Conservation (phyloP, 2,797 vertebrate genomes). For the Anas acuta region DNA sequence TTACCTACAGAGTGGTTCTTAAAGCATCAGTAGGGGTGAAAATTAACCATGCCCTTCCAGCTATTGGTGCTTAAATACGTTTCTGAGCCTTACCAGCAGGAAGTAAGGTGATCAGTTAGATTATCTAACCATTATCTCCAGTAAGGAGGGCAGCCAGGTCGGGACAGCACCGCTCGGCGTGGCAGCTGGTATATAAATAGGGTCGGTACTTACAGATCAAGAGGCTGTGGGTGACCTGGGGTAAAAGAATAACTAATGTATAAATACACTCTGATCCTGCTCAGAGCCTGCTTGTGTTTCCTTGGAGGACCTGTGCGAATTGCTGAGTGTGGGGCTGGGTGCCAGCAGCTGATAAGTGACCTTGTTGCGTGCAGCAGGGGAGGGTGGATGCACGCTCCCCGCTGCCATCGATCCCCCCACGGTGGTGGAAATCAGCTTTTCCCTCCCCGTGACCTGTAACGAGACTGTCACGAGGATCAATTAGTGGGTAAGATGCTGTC, state of each 20-base stretch:
- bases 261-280: not conserved
- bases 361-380: not conserved
- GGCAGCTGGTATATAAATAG: conserved; percentile 11
- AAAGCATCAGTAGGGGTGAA: not conserved
- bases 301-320: not conserved
- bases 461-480: not conserved
- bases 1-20: not conserved
- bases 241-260: not conserved
- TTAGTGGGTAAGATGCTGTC: not conserved
- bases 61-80: not conserved
- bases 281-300: not conserved
- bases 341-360: not conserved
- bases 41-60: not conserved
- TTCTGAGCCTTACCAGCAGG: conserved; percentile 12
- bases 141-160: conserved; percentile 22
- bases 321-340: not conserved
- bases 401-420: not conserved
- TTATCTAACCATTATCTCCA: conserved; percentile 42
- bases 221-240: not conserved
- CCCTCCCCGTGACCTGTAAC: not conserved
- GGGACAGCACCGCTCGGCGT: not conserved
- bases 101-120: conserved; percentile 27
- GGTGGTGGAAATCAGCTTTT: not conserved
- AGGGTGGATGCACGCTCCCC: not conserved
- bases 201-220: not conserved